phyloP scores from a whole-genome alignment of 2,888 invertebrate genomes.

The Caenorhabditis virilis region DNA sequence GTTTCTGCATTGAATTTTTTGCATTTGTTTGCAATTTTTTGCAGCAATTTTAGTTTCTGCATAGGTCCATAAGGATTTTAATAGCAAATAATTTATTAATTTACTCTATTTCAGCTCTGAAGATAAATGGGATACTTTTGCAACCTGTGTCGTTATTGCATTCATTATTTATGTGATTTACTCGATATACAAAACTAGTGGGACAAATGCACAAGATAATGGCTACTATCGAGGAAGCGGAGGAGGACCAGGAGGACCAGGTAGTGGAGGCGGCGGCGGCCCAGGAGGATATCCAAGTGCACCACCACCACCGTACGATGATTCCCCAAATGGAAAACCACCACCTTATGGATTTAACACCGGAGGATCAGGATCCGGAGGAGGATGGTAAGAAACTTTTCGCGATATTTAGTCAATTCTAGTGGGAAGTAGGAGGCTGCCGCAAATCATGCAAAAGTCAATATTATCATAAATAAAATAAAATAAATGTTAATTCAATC shows the following conservation, averaged over 20 bases:
- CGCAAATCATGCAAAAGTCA: too few relatives aligned
- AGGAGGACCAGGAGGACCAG: conserved; percentile 24
- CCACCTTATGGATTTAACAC: conserved; percentile 39
- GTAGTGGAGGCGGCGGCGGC: conserved; percentile 36
- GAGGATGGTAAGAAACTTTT: conserved; percentile 21
- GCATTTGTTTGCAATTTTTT: too few relatives aligned
- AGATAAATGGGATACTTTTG: conserved; percentile 34
- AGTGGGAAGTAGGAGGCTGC: too few relatives aligned
- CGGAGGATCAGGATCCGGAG: conserved; percentile 15
- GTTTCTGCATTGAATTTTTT: too few relatives aligned
- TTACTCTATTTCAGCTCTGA: not conserved
- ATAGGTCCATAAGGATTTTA: too few relatives aligned
- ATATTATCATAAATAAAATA: too few relatives aligned
- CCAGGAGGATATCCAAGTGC: conserved; percentile 42
- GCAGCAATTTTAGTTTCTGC: too few relatives aligned
- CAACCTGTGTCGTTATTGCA: conserved; percentile 44
- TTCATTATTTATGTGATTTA: conserved; percentile 54
- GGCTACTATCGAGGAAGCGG: conserved; percentile 18
- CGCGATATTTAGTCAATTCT: too few relatives aligned
- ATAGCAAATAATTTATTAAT: not conserved
- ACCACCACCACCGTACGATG: conserved; percentile 56
- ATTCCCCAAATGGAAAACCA: conserved; percentile 27
- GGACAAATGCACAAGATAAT: conserved; percentile 16
- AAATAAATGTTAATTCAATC: too few relatives aligned
- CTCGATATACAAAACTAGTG: conserved; percentile 40